Base-by-base conservation (phyloP, 2,888 invertebrate species). In the Linyphia triangularis region DNA sequence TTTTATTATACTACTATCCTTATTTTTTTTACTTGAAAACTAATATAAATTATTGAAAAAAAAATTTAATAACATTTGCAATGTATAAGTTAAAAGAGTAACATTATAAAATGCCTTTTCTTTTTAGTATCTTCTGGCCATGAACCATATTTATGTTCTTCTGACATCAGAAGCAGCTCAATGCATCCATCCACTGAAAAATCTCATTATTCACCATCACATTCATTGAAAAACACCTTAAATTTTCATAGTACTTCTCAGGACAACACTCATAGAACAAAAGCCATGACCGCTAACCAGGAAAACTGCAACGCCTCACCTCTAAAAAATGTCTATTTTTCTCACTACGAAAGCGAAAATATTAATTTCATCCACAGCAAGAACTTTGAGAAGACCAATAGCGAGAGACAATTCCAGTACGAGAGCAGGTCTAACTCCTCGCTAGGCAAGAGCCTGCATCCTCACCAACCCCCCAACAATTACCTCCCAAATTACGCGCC, bases 241-340 rank as follows among this genome's bases (percentile, higher is more conserved):
- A 75, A 61, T 51, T 75, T 77, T 61, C 88, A 88, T 70, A 75
- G 40, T 57, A 63, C 85, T 57, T 67, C 86, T 88, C 86, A 88
- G 81, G 86, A 88, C 43, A 70, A 57, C 28, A 19, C 28, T 61
- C 61, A 70, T 40, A 86, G 81, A 81, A 43, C 69, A 16, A 88
- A 82, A 37, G n/a, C 84, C 9, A 7, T 72, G 10, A 43, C 65
- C 77, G 83, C 59, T 37, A 77, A 69, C 72, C 84, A 83, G 69
- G 89, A 82, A 59, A 88, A 67, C 43, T 82, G 82, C 69, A 89
- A 89, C 73, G 78, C 89, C 51, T 89, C 89, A 59, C 89, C 89
- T 26, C 51, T 89, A 26, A 89, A 84, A 28, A 89, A 89, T 63
- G 89, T 89, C 28, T 89, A 89, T 77, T 89, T 89, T 84, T 89